Evolutionary conservation across 2,888 invertebrate species (phyloP), one percentile per base, ranked within the genome.

Genomic region (Aspidapion aeneum): DNA sequence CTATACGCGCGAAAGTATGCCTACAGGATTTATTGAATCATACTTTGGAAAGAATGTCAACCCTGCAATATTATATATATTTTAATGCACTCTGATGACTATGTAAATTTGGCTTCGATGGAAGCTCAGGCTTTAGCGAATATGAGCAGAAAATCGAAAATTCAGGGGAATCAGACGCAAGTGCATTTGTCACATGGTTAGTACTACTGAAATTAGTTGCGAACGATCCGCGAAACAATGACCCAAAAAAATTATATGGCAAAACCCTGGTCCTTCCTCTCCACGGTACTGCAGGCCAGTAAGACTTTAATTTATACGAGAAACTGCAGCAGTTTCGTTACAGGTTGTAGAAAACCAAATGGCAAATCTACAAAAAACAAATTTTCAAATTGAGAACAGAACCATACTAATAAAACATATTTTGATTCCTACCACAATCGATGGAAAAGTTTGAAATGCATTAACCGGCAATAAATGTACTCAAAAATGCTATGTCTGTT

Each of bases 401-500:
- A n/a, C n/a, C n/a, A n/a, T n/a, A n/a, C n/a, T n/a, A n/a, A n/a
- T n/a, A n/a, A n/a, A n/a, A n/a, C n/a, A n/a, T n/a, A n/a, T n/a
- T n/a, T n/a, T n/a, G n/a, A n/a, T n/a, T n/a, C n/a, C n/a, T 48
- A 48, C 9, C n/a, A 12, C 49, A n/a, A 48, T 48, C 49, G 49
- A 48, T 48, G 49, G 49, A 9, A 48, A 48, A 48, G n/a, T 48
- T 48, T n/a, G n/a, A 48, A 48, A 48, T 48, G 49, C 49, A 48
- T 48, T 48, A 48, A 48, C 49, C 9, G 49, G n/a, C 49, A 12
- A n/a, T 19, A 58, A 58, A 49, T 17, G 58, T 49, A 58, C 58
- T n/a, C 48, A 58, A 49, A 50, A 58, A 20, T 58, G 58, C 7
- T 58, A 49, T 49, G 19, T 58, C 21, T 48, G 49, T 49, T 50